Percentiles rank a stretch among this genome's conserved stretches.
Evolutionary conservation across 2,113 vertebrate species (phyloP).

Genomic region (Mastomys natalensis): DNA sequence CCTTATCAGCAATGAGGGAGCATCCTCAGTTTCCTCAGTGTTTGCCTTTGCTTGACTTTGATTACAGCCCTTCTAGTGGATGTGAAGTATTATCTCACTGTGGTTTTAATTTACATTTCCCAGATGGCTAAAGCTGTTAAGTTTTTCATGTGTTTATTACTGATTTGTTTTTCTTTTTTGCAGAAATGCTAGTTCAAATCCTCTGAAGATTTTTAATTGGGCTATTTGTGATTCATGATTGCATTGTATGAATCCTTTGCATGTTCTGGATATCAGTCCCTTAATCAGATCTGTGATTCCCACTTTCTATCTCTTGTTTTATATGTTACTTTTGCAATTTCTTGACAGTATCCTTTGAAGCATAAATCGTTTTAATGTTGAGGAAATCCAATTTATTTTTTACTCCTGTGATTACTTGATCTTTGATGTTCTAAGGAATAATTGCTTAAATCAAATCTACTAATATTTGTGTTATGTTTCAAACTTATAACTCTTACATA

Average conservation of each 20-base stretch:
- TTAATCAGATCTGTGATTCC: background rate
- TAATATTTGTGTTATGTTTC: background rate
- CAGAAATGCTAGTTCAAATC: conserved; percentile 2
- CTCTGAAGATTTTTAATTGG: conserved; percentile 14
- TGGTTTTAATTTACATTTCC: conserved; percentile 30
- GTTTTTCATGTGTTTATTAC: background rate
- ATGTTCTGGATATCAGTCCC: background rate
- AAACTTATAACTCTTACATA: background rate
- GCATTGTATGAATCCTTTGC: background rate
- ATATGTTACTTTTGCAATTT: background rate
- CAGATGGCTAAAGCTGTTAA: background rate
- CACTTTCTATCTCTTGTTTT: background rate
- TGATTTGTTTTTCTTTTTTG: conserved; percentile 36
- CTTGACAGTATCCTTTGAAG: background rate
- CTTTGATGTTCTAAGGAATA: background rate
- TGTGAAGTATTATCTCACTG: background rate
- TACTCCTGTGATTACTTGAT: background rate
- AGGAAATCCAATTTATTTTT: background rate
- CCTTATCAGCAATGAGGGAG: background rate
- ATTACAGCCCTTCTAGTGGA: background rate
- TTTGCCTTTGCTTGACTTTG: background rate
- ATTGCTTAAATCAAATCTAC: background rate
- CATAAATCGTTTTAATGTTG: conserved; percentile 22
- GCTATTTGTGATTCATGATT: background rate
- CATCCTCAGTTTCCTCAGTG: background rate